phyloP scores from a whole-genome alignment of 2,888 invertebrate genomes.

The Deroplatys truncata region DNA sequence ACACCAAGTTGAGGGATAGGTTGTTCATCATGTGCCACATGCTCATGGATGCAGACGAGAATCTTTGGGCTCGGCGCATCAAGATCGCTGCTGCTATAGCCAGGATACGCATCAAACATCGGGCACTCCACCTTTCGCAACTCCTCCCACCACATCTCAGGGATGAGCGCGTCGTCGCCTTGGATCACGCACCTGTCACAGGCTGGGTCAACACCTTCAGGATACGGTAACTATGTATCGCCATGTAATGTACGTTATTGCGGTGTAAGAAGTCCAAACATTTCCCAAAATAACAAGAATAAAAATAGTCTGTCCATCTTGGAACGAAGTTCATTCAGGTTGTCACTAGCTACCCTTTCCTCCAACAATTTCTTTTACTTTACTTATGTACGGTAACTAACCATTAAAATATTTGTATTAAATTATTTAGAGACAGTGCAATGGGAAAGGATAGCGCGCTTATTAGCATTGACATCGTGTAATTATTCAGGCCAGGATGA shows the following conservation, averaged over 20 bases:
- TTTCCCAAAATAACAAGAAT: too few relatives aligned
- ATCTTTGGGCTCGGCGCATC: conserved; percentile 61
- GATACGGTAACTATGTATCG: conserved; percentile 50
- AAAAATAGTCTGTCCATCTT: too few relatives aligned
- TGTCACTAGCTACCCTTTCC: too few relatives aligned
- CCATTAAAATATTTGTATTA: too few relatives aligned
- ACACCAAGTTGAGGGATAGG: conserved; percentile 32
- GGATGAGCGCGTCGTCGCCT: conserved; percentile 62
- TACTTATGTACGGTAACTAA: too few relatives aligned
- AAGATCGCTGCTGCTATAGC: conserved; percentile 73
- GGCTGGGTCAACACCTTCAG: conserved; percentile 79
- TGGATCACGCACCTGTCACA: conserved; percentile 52
- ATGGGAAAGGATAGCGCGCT: too few relatives aligned
- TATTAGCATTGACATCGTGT: too few relatives aligned
- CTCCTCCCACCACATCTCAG: conserved; percentile 68
- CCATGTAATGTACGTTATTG: background rate
- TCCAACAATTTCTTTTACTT: too few relatives aligned
- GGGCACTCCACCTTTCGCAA: conserved; percentile 61
- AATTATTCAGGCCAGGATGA: too few relatives aligned
- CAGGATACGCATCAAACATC: conserved; percentile 68
- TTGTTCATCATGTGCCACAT: conserved; percentile 15
- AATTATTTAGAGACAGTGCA: too few relatives aligned
- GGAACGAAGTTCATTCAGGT: too few relatives aligned
- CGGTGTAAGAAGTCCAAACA: too few relatives aligned
- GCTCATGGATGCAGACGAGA: conserved; percentile 52